Percentiles rank a stretch among this genome's conserved stretches.
phyloP scores from a whole-genome alignment of 2,113 vertebrate species.

The Ictidomys tridecemlineatus region DNA sequence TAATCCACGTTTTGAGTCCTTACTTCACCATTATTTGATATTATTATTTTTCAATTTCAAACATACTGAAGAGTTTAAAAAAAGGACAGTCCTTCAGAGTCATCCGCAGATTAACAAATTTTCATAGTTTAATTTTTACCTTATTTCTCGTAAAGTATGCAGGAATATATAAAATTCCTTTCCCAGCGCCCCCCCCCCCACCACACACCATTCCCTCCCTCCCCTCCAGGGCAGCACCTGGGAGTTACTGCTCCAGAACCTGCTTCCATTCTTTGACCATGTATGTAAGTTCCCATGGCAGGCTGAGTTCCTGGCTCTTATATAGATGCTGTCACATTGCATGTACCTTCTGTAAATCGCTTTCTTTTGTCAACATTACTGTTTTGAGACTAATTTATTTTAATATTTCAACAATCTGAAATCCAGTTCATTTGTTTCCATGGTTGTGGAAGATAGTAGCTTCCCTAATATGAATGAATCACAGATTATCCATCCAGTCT shows the following conservation, averaged over 20 bases:
- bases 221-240: neutral
- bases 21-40: neutral
- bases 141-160: no score
- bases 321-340: neutral
- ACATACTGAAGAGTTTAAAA: neutral
- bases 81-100: neutral
- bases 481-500: neutral
- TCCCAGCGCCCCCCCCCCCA: neutral
- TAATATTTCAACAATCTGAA: neutral
- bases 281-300: no score
- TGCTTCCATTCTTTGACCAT: neutral
- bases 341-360: neutral
- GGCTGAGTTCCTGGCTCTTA: no score
- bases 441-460: neutral
- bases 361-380: neutral
- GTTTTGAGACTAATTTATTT: neutral
- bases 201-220: neutral
- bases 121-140: neutral
- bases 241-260: no score
- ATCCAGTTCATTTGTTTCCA: neutral
- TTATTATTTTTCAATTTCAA: neutral
- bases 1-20: neutral
- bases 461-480: neutral
- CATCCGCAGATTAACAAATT: neutral
- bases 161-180: neutral